A percentile compares a stretch with the other conserved stretches of the same genome.
Evolutionary conservation across 1,140 invertebrate species (phyloP).

Genomic region (Drosophila sechellia): DNA sequence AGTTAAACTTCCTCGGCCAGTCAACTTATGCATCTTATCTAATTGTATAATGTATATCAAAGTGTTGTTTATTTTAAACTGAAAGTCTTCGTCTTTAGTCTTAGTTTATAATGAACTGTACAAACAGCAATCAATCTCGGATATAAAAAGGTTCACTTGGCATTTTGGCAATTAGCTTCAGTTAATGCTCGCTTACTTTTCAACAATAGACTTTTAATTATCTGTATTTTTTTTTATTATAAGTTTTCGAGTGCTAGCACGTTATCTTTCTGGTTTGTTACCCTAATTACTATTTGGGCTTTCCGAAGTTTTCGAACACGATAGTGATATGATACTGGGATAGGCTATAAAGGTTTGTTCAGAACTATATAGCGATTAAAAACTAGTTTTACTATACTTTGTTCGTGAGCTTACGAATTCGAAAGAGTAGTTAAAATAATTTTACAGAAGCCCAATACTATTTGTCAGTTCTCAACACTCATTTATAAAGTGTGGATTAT

Average conservation of each 20-base stretch:
- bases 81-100: background rate
- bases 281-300: conserved; percentile 4
- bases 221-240: background rate
- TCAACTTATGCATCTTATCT: conserved; percentile 5
- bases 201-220: background rate
- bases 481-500: background rate
- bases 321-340: background rate
- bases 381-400: too few species aligned
- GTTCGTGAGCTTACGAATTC: too few species aligned
- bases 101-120: background rate
- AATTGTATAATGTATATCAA: conserved; percentile 1
- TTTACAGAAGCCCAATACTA: background rate
- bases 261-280: background rate
- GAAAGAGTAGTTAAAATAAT: background rate
- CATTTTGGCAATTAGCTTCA: background rate
- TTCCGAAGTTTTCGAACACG: background rate
- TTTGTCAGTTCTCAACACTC: background rate
- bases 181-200: background rate
- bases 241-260: background rate
- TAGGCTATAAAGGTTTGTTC: background rate
- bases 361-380: too few species aligned
- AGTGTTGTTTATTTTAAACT: background rate
- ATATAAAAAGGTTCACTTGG: background rate
- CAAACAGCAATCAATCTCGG: background rate
- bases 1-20: conserved; percentile 19